Conservation (phyloP, 2,888 invertebrate species). For the Aethes cnicana region DNA sequence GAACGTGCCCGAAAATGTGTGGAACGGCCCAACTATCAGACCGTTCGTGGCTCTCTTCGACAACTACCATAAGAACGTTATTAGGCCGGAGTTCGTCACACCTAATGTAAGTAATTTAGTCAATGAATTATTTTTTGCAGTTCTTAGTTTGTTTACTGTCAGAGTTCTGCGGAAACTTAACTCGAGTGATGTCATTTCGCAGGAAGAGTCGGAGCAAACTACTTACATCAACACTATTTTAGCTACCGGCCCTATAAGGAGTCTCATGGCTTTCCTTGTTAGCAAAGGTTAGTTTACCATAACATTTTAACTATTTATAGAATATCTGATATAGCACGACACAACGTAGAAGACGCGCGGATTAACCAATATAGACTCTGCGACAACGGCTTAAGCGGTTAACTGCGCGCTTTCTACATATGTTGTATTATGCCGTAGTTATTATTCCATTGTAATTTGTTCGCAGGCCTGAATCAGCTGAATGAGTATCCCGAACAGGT, state of each 20-base stretch:
- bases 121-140: background rate
- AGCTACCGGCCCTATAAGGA: constrained; percentile 87
- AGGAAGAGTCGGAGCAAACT: constrained; percentile 86
- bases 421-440: too few relatives aligned
- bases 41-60: constrained; percentile 87
- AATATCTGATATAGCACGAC: too few relatives aligned
- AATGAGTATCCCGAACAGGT: constrained; percentile 83
- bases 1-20: constrained; percentile 84
- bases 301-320: too few relatives aligned
- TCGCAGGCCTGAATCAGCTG: constrained; percentile 80
- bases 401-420: too few relatives aligned
- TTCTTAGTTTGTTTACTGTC: constrained; percentile 32
- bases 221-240: constrained; percentile 87
- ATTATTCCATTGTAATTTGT: constrained; percentile 16
- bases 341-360: too few relatives aligned
- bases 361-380: too few relatives aligned
- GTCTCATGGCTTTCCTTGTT: constrained; percentile 85
- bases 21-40: constrained; percentile 85
- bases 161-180: constrained; percentile 46
- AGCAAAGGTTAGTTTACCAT: constrained; percentile 72
- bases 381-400: too few relatives aligned
- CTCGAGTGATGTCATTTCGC: constrained; percentile 57
- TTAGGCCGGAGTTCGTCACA: constrained; percentile 85
- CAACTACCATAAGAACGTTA: constrained; percentile 88
- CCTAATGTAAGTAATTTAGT: constrained; percentile 63